Evolutionary conservation across 1,140 invertebrate genomes (phyloP).

Genomic region (Gonatopus flavifemur): DNA sequence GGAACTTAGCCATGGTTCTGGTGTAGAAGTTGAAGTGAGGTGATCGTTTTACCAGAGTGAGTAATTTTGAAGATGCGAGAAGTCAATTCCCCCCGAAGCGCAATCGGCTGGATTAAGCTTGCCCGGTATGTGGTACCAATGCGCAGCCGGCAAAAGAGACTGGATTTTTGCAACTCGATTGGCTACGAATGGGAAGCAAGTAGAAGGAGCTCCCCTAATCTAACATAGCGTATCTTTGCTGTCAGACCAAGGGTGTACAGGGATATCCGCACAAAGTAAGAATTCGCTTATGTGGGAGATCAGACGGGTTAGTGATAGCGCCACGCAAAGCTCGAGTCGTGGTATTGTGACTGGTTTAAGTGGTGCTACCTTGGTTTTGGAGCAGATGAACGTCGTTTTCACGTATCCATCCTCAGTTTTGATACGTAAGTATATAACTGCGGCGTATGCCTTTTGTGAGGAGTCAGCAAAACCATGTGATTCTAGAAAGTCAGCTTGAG

Average conservation of each 20-base stretch:
- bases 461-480: no score
- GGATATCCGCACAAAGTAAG: not conserved
- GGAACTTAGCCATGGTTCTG: no score
- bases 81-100: not conserved
- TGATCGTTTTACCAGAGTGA: not conserved
- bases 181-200: slow-evolving; percentile 22
- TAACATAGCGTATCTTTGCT: not conserved
- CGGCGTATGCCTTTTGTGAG: no score
- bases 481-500: no score
- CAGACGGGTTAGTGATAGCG: not conserved
- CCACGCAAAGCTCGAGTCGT: not conserved
- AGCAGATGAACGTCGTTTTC: not conserved
- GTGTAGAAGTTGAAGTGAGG: not conserved
- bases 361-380: not conserved
- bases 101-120: not conserved
- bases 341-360: not conserved
- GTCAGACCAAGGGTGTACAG: not conserved
- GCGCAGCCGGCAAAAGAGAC: not conserved
- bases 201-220: not conserved
- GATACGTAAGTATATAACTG: not conserved
- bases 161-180: slow-evolving; percentile 30
- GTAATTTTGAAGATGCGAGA: not conserved
- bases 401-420: no score
- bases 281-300: no score
- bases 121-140: not conserved